phyloP scores from a whole-genome alignment of 1,140 invertebrate genomes.

The Aphidius gifuensis region DNA sequence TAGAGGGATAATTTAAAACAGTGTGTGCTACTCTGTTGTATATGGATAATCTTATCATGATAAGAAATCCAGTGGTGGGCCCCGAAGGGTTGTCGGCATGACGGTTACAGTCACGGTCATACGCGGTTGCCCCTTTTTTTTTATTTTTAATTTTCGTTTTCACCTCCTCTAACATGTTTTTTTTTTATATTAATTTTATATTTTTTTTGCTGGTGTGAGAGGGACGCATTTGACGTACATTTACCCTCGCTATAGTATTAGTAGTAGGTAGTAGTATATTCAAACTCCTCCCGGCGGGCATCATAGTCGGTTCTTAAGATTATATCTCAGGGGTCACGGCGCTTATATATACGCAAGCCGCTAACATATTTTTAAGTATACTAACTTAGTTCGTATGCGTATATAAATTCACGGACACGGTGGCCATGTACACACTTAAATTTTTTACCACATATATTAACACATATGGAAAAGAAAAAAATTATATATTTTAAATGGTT shows the following conservation, averaged over 20 bases:
- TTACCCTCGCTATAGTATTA: not conserved
- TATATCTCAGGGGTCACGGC: conserved; percentile 54
- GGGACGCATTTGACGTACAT: too few relatives aligned
- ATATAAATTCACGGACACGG: conserved; percentile 24
- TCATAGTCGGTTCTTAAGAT: conserved; percentile 44
- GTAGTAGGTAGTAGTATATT: conserved; percentile 39
- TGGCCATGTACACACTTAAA: conserved; percentile 15
- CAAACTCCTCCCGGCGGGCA: conserved; percentile 28
- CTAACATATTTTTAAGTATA: conserved; percentile 55
- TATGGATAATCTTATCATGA: conserved; percentile 25
- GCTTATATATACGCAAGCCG: conserved; percentile 42
- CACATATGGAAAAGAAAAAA: not conserved
- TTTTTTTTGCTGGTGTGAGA: not conserved
- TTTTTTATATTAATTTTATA: not conserved
- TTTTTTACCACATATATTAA: conserved; percentile 3
- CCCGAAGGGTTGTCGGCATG: conserved; percentile 32
- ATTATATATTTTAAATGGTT: not conserved
- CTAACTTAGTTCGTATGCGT: conserved; percentile 28
- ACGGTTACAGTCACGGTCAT: conserved; percentile 46
- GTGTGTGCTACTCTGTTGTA: conserved; percentile 7
- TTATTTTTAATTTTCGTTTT: too few relatives aligned
- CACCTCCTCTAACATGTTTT: conserved; percentile 1
- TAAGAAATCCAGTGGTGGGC: conserved; percentile 21
- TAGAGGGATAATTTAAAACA: conserved; percentile 19
- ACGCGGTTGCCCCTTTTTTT: conserved; percentile 24